Percentiles rank a stretch among this genome's conserved stretches.
Conservation (phyloP, 2,888 invertebrate species). For the Acrobeloides nanus region DNA sequence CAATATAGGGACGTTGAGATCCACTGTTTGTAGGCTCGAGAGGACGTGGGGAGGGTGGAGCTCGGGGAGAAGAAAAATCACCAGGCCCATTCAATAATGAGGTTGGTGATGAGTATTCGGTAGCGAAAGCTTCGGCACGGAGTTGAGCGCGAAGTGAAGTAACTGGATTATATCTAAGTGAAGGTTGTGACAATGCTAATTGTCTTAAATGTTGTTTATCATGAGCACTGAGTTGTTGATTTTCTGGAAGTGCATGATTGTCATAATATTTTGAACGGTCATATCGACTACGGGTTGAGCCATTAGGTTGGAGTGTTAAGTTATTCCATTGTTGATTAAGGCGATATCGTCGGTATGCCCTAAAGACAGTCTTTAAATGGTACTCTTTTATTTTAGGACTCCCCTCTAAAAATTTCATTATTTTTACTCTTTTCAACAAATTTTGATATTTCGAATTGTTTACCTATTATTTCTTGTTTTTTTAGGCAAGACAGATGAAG, state of each 20-base stretch:
- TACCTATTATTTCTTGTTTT: too few relatives aligned
- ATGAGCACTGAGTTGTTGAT: conserved; percentile 6
- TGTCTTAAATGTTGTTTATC: conserved; percentile 15
- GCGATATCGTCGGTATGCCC: conserved; percentile 65
- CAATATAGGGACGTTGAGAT: conserved; percentile 13
- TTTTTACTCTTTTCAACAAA: too few relatives aligned
- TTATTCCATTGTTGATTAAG: conserved; percentile 29
- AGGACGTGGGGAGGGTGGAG: not conserved
- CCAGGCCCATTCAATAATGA: too few relatives aligned
- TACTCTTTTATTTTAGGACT: too few relatives aligned
- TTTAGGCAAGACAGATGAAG: too few relatives aligned
- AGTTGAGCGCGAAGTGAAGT: conserved; percentile 41
- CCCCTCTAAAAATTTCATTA: too few relatives aligned
- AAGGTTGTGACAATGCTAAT: conserved; percentile 20
- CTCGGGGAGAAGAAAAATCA: conserved; percentile 4
- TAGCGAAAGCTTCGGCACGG: conserved; percentile 23
- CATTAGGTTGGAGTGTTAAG: too few relatives aligned
- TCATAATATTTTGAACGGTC: too few relatives aligned
- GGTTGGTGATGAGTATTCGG: conserved; percentile 11
- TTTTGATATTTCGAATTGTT: too few relatives aligned
- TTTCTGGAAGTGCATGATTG: conserved; percentile 1
- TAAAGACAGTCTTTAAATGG: too few relatives aligned
- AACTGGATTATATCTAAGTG: conserved; percentile 34
- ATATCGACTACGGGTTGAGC: too few relatives aligned
- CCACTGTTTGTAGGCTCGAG: conserved; percentile 2